Percentiles rank a stretch among this genome's conserved stretches.
phyloP scores from a whole-genome alignment of 2,888 invertebrate genomes.

The Pyrrhosoma nymphula region DNA sequence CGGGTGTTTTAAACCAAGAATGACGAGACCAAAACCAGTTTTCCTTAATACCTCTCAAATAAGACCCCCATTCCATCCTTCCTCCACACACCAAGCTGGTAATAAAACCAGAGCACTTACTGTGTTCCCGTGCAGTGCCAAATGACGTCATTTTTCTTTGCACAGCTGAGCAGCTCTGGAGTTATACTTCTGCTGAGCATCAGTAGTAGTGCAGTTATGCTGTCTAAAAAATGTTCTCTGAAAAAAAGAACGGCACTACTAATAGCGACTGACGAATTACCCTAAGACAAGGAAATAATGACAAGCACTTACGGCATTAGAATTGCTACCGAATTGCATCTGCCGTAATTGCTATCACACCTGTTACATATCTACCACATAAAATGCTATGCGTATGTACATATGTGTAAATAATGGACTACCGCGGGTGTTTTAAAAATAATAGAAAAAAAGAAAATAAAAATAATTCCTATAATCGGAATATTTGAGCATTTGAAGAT shows the following conservation, averaged over 20 bases:
- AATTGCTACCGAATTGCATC: constrained; percentile 99
- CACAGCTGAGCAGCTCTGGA: constrained; percentile 97
- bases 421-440: too few species aligned
- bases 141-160: constrained; percentile 90
- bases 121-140: constrained; percentile 88
- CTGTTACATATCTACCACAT: too few species aligned
- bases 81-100: background rate
- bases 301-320: constrained; percentile 88
- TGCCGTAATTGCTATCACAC: constrained; percentile 97
- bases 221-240: constrained; percentile 96
- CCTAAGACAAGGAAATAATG: constrained; percentile 29
- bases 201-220: constrained; percentile 93
- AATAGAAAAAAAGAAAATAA: too few species aligned
- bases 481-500: too few species aligned
- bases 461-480: too few species aligned
- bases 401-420: too few species aligned
- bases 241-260: constrained; percentile 73
- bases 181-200: constrained; percentile 98
- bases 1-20: too few species aligned
- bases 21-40: too few species aligned
- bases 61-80: background rate
- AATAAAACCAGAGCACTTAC: background rate
- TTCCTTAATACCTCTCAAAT: too few species aligned
- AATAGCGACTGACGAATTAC: background rate
- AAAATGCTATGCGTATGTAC: too few species aligned